Base-by-base conservation (phyloP, 2,113 vertebrate species). In the Bungarus multicinctus region DNA sequence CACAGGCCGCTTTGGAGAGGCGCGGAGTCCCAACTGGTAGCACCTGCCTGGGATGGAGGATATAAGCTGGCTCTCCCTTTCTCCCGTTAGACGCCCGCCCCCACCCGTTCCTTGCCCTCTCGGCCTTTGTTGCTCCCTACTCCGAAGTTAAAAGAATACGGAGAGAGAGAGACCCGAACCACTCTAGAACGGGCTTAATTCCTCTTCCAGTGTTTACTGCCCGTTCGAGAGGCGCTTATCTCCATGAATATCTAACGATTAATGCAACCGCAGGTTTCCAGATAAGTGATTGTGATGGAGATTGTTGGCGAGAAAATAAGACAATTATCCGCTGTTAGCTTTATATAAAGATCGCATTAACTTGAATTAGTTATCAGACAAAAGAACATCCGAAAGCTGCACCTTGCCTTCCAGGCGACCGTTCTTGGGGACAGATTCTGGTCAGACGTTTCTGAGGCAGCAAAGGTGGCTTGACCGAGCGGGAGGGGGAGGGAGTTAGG, bases 301-400 rank as follows among this genome's bases (percentile, higher is more conserved):
- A 98, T 97, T 97, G 97, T 97, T 98, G 98, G 98, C 97, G 97
- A 98, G 98, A 98, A 98, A 98, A 98, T 98, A 98, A 98, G 98
- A 98, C 98, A 98, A 98, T 98, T 98, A 98, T 98, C 98, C 97
- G 98, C 98, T 98, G 98, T 98, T 98, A 98, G 97, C 97, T 98
- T 98, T 98, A 97, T 97, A 98, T 98, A 98, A 98, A 98, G 98
- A 98, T 98, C 97, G 97, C 97, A 98, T 98, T 98, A 98, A 98
- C 98, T 98, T 98, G 97, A 98, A 98, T 98, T 98, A 98, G 98
- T 98, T 98, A 98, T 97, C 97, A 98, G 97, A 98, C 98, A 98
- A 98, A 98, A 97, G 97, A 97, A 96, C 97, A 96, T 97, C 97
- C 89, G 97, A 97, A 94, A 96, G 96, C 97, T 95, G 97, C 97